Conservation (phyloP, 64 coral and sea anemone species). For the Porites australiensis region DNA sequence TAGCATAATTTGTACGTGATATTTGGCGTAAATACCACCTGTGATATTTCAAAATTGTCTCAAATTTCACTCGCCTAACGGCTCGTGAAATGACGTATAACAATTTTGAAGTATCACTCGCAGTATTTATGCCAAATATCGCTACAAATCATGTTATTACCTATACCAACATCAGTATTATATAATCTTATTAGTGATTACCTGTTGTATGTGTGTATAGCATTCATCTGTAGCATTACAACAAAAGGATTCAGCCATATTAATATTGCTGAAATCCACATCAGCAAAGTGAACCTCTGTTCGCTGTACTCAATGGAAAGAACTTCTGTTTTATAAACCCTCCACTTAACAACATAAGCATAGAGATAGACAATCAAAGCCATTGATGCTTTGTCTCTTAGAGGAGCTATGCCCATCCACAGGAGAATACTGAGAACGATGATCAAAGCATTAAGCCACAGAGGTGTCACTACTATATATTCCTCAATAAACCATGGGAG, state of each 20-base stretch:
- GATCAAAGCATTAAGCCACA: conserved; percentile 69
- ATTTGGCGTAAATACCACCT: no score
- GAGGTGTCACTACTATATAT: conserved; percentile 54
- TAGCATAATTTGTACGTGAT: no score
- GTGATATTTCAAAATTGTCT: no score
- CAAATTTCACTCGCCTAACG: no score
- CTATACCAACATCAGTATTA: no score
- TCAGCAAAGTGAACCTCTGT: neutral
- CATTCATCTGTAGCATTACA: conserved; percentile 58
- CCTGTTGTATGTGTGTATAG: conserved; percentile 54
- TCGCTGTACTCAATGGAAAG: neutral
- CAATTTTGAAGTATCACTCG: no score
- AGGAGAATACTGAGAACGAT: conserved; percentile 63
- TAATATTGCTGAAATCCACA: conserved; percentile 66
- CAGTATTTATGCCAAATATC: no score
- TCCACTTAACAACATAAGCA: conserved; percentile 77
- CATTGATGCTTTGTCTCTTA: conserved; percentile 63
- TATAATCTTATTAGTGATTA: neutral
- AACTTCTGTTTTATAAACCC: conserved; percentile 70
- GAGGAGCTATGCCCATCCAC: conserved; percentile 68
- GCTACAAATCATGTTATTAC: no score
- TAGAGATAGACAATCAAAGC: conserved; percentile 75
- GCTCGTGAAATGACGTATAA: no score
- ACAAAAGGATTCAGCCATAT: conserved; percentile 68
- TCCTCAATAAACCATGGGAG: conserved; percentile 87